Base-by-base conservation (phyloP, 2,888 invertebrate species). In the Apamea crenata region DNA sequence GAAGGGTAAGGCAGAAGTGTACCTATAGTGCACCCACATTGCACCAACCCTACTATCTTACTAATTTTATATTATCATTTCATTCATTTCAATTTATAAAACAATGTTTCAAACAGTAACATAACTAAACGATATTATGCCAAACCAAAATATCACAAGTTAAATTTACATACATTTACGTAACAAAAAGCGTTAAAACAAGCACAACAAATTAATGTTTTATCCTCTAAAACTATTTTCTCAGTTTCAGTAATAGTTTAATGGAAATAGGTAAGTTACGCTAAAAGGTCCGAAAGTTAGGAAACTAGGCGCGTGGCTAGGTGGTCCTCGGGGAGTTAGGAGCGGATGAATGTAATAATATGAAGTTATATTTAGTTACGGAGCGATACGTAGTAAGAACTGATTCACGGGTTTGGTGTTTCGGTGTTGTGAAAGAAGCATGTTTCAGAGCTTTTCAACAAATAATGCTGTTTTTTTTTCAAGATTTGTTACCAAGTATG, bases 261-360 rank as follows among this genome's bases (percentile, higher is more conserved):
- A 77, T 80, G 68, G 70, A 78, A 76, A 74, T 80, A n/a, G 44
- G 72, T 76, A 74, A 83, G 75, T 77, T 68, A n/a, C 56, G 59
- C 21, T 83, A 53, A 75, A 83, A 84, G 68, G 74, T 6, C 63
- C 16, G 14, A 74, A 84, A 87, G 85, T 86, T 87, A n/a, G 44
- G n/a, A 14, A 40, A 65, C 63, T 77, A 68, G 69, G 29, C 44
- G 18, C 36, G 44, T 63, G 44, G 53, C 16, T 63, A 77, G 32
- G 47, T 53, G 40, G 47, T n/a, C 66, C 29, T 61, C 21, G 59
- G 12, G 59, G 36, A 53, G 50, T 75, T 47, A 40, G 59, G 67
- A 44, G 6, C 1, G 0, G 29, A 71, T 83, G 44, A 74, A 78
- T 84, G 32, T 75, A 61, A 70, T 83, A 70, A 68, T 70, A 73